A percentile compares a stretch with the other conserved stretches of the same genome.
Evolutionary conservation across 1,140 invertebrate species (phyloP).

Genomic region (Ceratitis capitata): DNA sequence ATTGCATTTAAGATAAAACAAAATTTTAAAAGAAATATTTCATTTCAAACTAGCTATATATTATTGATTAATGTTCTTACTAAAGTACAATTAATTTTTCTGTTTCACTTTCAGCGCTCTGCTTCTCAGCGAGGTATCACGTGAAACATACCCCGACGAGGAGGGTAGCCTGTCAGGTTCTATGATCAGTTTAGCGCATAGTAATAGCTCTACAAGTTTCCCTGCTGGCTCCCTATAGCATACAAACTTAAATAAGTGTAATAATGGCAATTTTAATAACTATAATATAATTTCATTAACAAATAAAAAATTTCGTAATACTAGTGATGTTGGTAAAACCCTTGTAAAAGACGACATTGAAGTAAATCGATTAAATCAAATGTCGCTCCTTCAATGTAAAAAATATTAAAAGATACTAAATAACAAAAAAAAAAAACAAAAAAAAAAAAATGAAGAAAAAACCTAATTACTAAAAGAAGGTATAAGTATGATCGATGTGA

Average conservation of each 20-base stretch:
- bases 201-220: slow-evolving; percentile 90
- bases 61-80: too few relatives aligned
- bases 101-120: slow-evolving; percentile 74
- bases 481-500: neutral
- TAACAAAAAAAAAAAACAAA: neutral
- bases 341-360: slow-evolving; percentile 41
- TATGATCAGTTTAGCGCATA: slow-evolving; percentile 92
- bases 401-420: neutral
- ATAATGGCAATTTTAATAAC: slow-evolving; percentile 29
- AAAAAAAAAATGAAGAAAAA: neutral
- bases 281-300: slow-evolving; percentile 23
- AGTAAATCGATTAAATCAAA: slow-evolving; percentile 38
- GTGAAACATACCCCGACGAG: slow-evolving; percentile 85
- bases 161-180: slow-evolving; percentile 92
- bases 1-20: too few relatives aligned
- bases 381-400: slow-evolving; percentile 40
- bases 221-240: slow-evolving; percentile 84
- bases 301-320: slow-evolving; percentile 39
- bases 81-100: too few relatives aligned
- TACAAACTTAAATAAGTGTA: slow-evolving; percentile 51
- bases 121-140: slow-evolving; percentile 88
- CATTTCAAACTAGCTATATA: too few relatives aligned
- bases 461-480: neutral
- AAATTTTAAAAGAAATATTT: too few relatives aligned
- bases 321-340: slow-evolving; percentile 44